Evolutionary conservation across 1,140 invertebrate species (phyloP).

Genomic region (Bacillus rossius): DNA sequence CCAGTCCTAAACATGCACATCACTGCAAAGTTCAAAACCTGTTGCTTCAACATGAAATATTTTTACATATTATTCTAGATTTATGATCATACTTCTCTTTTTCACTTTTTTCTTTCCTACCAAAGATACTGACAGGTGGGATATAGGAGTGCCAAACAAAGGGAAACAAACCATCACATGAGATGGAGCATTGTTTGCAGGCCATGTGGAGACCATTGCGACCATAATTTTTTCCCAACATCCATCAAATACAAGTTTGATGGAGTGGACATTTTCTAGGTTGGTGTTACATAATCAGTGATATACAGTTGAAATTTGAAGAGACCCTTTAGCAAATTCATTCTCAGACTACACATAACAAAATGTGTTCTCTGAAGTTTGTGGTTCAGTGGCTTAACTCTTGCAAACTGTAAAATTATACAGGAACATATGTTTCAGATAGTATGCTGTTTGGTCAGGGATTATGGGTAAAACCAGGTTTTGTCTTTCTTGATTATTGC

Average conservation of each 20-base stretch:
- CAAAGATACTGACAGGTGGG: conserved; percentile 23
- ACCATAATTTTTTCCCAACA: too few relatives aligned
- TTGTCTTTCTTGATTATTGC: conserved; percentile 1
- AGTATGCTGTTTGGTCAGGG: conserved; percentile 17
- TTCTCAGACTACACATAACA: conserved; percentile 14
- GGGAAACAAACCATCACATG: conserved; percentile 26
- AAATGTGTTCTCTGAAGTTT: conserved; percentile 8
- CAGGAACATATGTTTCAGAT: conserved; percentile 14
- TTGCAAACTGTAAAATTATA: conserved; percentile 19
- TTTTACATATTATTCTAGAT: conserved; percentile 18
- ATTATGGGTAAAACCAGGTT: conserved; percentile 18
- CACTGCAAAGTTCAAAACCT: conserved; percentile 11
- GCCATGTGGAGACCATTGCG: background rate
- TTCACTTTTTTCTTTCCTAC: conserved; percentile 21
- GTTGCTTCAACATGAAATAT: conserved; percentile 20
- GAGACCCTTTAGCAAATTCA: conserved; percentile 9
- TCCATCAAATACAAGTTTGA: too few relatives aligned
- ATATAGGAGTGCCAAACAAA: conserved; percentile 26
- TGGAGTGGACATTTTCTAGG: too few relatives aligned
- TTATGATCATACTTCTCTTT: conserved; percentile 19
- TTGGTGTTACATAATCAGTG: too few relatives aligned
- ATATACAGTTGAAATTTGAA: conserved; percentile 13
- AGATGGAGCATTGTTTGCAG: conserved; percentile 9
- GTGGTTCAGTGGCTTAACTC: background rate
- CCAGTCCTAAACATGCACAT: conserved; percentile 19